phyloP scores from a whole-genome alignment of 1,140 invertebrate species.

The Drosophila neocordata region DNA sequence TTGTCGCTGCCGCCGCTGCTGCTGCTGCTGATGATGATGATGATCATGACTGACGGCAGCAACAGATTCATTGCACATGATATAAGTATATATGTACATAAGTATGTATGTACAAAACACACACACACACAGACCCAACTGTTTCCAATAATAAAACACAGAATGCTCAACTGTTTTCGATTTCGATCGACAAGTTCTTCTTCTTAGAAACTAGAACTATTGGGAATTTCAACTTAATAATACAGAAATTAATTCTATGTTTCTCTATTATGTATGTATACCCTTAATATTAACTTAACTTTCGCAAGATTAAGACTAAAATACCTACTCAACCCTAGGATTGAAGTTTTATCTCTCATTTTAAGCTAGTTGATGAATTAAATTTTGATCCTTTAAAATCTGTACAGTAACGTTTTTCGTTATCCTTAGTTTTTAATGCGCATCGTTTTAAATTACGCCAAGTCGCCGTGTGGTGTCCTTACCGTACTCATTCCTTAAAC shows the following conservation, averaged over 20 bases:
- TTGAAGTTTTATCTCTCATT: too few relatives aligned
- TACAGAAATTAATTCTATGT: too few relatives aligned
- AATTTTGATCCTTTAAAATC: too few relatives aligned
- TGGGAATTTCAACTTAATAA: too few relatives aligned
- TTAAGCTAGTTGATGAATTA: too few relatives aligned
- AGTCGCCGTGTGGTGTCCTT: neutral
- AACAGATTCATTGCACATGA: conserved; percentile 4
- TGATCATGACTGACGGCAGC: neutral
- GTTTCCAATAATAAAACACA: conserved; percentile 7
- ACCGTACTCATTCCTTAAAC: neutral
- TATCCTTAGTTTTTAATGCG: neutral
- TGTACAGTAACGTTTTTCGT: too few relatives aligned
- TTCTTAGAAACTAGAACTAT: too few relatives aligned
- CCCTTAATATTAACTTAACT: too few relatives aligned
- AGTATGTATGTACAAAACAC: neutral
- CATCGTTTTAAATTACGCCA: neutral
- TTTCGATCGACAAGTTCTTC: neutral
- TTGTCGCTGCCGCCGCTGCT: neutral
- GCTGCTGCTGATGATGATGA: neutral
- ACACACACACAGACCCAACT: conserved; percentile 1
- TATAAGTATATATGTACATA: conserved; percentile 12
- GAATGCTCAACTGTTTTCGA: conserved; percentile 5
- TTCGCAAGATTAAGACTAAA: too few relatives aligned
- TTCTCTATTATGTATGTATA: too few relatives aligned
- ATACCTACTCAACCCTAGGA: too few relatives aligned